phyloP scores from a whole-genome alignment of 2,888 invertebrate genomes.

The Amphipoea oculea region DNA sequence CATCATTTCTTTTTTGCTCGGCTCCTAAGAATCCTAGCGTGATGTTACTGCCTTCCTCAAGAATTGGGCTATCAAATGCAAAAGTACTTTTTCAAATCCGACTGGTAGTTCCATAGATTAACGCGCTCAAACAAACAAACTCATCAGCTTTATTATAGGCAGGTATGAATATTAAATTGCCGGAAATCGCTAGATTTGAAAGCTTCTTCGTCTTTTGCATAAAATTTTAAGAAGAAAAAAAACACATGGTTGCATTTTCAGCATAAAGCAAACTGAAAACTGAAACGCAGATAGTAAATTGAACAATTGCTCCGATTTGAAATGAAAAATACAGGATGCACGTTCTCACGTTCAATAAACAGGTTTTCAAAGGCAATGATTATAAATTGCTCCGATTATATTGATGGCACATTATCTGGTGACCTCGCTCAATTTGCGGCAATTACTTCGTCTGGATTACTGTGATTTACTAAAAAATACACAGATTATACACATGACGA shows the following conservation, averaged over 20 bases:
- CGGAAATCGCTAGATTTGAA: not conserved
- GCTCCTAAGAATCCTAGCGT: no score
- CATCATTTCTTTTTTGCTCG: no score
- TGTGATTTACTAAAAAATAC: constrained; percentile 35
- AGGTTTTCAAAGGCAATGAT: constrained; percentile 50
- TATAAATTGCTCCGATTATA: constrained; percentile 57
- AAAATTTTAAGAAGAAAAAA: not conserved
- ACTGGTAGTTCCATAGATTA: no score
- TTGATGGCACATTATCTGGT: constrained; percentile 31
- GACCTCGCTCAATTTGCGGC: constrained; percentile 37
- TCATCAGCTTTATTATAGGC: no score
- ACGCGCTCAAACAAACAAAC: no score
- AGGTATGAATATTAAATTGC: not conserved
- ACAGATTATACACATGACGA: constrained; percentile 6
- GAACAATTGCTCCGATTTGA: constrained; percentile 15
- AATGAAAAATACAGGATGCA: constrained; percentile 47
- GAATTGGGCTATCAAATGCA: no score
- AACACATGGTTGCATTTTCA: not conserved
- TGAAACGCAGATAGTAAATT: constrained; percentile 2
- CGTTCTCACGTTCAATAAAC: constrained; percentile 46
- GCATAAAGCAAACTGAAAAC: not conserved
- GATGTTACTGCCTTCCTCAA: no score
- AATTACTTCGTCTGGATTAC: constrained; percentile 37
- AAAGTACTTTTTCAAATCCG: no score
- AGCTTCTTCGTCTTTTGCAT: not conserved